Base-by-base conservation (phyloP, 1,140 invertebrate species). In the Formica selysi region DNA sequence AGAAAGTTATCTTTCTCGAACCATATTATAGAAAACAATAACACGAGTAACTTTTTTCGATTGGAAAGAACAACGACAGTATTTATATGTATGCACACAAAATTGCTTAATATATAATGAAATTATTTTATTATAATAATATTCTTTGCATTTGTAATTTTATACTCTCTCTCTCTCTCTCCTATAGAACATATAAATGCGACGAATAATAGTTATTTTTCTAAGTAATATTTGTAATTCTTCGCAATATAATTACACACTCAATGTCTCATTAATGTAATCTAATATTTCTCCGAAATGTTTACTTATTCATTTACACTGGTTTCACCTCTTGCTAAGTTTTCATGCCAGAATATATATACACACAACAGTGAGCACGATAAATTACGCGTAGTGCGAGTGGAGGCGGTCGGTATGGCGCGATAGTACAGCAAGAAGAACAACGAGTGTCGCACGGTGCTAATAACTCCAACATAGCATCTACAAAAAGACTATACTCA, bases 361-460 rank as follows among this genome's bases (percentile, higher is more conserved):
- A 38, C 51, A 57, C 10, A 44, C 11, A 84, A 71, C 57, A 88
- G 73, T 41, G 29, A 84, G 59, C 73, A 79, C 26, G 73, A 78
- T 62, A 76, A 78, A 78, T 85, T 85, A 78, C 36, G 38, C 71
- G 79, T 44, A 83, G 38, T 74, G 48, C 48, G 73, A 74, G 57
- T 44, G 68, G 19, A 26, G 54, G 38, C 26, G 48, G 51, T 81
- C 38, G 41, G 38, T 54, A 44, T 61, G 68, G 41, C 38, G 62
- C 29, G 54, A 41, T 59, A 79, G 81, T 29, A 86, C 78, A 87
- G 86, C 81, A 87, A 87, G 81, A 81, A 81, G 68, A 88, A 88
- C 89, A 88, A 88, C 89, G 88, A 90, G 85, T 76, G 88, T 87
- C 70, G 81, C 70, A 57, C 88, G 86, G 36, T 74, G 88, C 86